These are phyloP conservation scores for Drosophila erecta DNA, from an alignment of 1,140 invertebrate species.

Conservation along the genomic window DNA sequence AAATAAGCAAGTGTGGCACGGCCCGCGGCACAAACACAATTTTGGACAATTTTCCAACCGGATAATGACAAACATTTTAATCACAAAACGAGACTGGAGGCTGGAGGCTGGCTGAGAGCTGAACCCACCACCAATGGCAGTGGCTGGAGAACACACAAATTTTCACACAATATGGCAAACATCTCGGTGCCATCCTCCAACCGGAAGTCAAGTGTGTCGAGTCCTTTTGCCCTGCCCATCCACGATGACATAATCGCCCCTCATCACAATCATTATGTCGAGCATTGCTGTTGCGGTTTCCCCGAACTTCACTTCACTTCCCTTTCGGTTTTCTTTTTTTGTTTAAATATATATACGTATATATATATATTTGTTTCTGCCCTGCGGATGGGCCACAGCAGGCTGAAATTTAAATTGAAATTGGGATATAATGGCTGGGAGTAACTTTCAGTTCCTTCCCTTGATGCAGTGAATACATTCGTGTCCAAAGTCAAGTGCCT, in stretches of 20 bases:
- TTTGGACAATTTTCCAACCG: conserved; percentile 84
- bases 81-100: conserved; percentile 65
- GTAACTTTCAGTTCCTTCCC: conserved; percentile 9
- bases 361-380: neutral
- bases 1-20: conserved; percentile 68
- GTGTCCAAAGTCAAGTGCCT: conserved; percentile 24
- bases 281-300: conserved; percentile 18
- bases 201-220: conserved; percentile 68
- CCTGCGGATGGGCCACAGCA: conserved; percentile 14
- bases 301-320: neutral
- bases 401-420: conserved; percentile 43
- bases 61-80: conserved; percentile 84
- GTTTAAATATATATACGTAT: neutral
- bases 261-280: conserved; percentile 18
- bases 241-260: conserved; percentile 22
- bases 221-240: conserved; percentile 8
- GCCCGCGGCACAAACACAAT: conserved; percentile 82
- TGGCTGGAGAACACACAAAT: conserved; percentile 28
- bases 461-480: neutral
- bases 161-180: conserved; percentile 49
- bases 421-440: conserved; percentile 15
- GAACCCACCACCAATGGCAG: conserved; percentile 13
- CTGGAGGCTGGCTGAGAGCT: neutral
- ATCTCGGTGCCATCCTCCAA: conserved; percentile 18
- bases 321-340: conserved; percentile 6